Evolutionary conservation across 2,113 vertebrate species (phyloP), one percentile per base, ranked within the genome.

Genomic region (Ceyx melanurus): DNA sequence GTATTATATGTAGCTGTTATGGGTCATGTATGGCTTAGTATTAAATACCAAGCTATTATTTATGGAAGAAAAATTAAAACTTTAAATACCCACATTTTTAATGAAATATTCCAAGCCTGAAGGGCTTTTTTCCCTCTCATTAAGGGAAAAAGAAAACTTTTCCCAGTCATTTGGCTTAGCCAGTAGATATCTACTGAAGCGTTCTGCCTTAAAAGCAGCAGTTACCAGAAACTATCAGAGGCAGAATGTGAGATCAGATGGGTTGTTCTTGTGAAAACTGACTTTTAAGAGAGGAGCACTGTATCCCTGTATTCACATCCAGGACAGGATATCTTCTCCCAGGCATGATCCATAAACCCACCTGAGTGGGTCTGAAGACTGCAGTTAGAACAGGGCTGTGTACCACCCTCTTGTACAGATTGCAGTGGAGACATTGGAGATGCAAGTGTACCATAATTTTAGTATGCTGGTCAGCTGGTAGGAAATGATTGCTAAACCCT

Each of bases 1-100:
- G 37, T 78, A 93, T 89, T 84, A 82, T 95, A 91, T 94, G 89
- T 15, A 91, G 78, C 62, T 93, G 54, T 13, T 40, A 10, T 5
- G 13, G 67, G 67, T 89, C 58, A 10, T 6, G 33, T 15, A n/a
- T 29, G 42, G 73, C 70, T 88, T 6, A 11, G 58, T 19, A 35
- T 6, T 79, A 71, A 93, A 87, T 75, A 56, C 65, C 28, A 76
- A 61, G 29, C 71, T 37, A 12, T 53, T 79, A n/a, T 82, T 84
- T 76, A 33, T 21, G 48, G 60, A 51, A 76, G 58, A 48, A 77
- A 87, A 80, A 60, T 5, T 58, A 58, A 58, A 57, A 31, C 23
- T 76, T 76, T 31, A 51, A 82, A 87, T 11, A 10, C 4, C 13
- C 16, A 29, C 26, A 13, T 21, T 84, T 85, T 10, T 0, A 75